Conservation (phyloP, 92 coral and sea anemone species). For the Bergia sp. region DNA sequence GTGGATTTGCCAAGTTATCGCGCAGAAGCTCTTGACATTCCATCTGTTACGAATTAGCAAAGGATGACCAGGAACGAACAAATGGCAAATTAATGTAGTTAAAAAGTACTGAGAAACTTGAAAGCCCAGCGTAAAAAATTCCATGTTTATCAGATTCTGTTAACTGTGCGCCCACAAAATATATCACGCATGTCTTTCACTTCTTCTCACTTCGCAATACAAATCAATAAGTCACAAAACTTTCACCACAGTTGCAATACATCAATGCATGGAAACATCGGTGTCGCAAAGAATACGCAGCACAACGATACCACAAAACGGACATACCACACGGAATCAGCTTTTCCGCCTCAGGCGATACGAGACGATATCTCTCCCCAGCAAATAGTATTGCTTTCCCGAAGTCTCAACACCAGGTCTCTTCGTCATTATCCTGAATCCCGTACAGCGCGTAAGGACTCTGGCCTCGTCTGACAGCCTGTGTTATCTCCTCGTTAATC, state of each 20-base stretch:
- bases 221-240: background rate
- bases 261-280: background rate
- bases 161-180: background rate
- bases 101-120: background rate
- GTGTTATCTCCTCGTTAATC: constrained; percentile 86
- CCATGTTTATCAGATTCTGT: background rate
- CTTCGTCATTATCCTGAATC: constrained; percentile 94
- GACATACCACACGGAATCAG: background rate
- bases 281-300: background rate
- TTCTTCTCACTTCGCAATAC: background rate
- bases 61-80: background rate
- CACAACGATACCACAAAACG: background rate
- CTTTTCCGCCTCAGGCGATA: background rate
- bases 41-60: background rate
- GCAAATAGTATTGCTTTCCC: too few relatives aligned
- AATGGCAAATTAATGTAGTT: background rate
- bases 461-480: constrained; percentile 87
- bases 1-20: background rate
- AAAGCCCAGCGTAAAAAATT: background rate
- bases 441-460: constrained; percentile 96
- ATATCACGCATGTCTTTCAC: background rate
- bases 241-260: constrained; percentile 3
- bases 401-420: constrained; percentile 90
- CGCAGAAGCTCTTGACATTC: background rate
- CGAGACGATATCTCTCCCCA: background rate